Evolutionary conservation across 2,113 vertebrate species (phyloP).

Genomic region (chimpanzee (Pan troglodytes)): NHGRI_mPanTro3-v2.1_pri NC_072419.2:15839501-15840000

Average conservation of each 20-base stretch:
- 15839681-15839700: not conserved
- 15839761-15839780: not conserved
- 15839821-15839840: not conserved
- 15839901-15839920: not conserved
- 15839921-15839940: not conserved
- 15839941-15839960: not conserved
- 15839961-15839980: not conserved
- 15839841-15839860: not conserved
- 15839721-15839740: not conserved
- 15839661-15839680: not conserved
- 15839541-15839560: not conserved
- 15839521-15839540: not conserved
- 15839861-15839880: not conserved
- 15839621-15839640: not conserved
- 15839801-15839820: not conserved
- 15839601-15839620: not conserved
- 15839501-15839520: not conserved
- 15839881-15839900: not conserved
- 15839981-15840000: not conserved
- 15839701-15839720: not conserved
- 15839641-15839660: not conserved
- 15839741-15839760: not conserved
- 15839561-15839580: not conserved
- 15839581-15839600: not conserved
- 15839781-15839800: not conserved